Evolutionary conservation across 2,797 vertebrate genomes (phyloP).

Genomic region (Manis pentadactyla): DNA sequence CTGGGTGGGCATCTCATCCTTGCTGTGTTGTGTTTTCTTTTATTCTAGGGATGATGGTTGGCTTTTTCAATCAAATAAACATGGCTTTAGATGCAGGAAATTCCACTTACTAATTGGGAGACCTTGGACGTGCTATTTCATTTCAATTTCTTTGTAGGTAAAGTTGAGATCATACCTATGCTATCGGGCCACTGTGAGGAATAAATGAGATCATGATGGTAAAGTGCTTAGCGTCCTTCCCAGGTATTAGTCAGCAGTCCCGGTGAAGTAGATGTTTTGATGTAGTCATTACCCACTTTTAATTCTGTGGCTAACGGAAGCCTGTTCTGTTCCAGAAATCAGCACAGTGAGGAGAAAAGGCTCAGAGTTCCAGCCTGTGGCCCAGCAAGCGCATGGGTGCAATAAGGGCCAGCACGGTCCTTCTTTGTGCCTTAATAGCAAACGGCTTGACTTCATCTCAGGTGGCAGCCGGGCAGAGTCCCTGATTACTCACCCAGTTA

Average conservation of each 20-base stretch:
- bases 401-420: not conserved
- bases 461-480: not conserved
- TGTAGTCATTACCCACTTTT: not conserved
- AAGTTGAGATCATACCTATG: not conserved
- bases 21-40: not conserved
- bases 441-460: not conserved
- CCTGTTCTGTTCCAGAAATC: not conserved
- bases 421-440: not conserved
- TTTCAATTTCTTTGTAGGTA: not conserved
- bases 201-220: not conserved
- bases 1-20: not conserved
- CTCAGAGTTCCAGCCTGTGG: not conserved
- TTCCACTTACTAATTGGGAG: not conserved
- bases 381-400: not conserved
- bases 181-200: not conserved
- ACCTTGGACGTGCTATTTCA: not conserved
- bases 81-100: not conserved
- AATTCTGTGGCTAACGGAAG: not conserved
- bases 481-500: not conserved
- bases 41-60: not conserved
- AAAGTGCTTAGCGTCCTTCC: not conserved
- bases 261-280: not conserved
- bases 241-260: not conserved
- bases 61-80: not conserved
- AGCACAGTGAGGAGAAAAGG: accelerated